Conservation (phyloP, 2,888 invertebrate species). For the Aleiodes leptofemur region DNA sequence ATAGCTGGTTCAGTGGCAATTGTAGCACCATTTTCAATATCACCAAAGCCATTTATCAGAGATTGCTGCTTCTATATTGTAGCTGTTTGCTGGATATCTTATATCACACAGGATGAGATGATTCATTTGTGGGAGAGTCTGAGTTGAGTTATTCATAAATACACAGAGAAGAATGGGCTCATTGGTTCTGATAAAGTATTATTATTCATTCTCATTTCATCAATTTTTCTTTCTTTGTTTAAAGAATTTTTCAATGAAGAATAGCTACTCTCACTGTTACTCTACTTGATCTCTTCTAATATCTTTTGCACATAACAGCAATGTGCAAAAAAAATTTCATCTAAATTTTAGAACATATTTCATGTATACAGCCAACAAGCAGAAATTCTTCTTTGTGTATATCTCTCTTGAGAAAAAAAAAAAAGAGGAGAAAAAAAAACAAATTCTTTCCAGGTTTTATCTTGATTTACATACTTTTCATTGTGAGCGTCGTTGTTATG, state of each 20-base stretch:
- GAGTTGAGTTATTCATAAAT: slow-evolving; percentile 62
- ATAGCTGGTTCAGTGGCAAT: slow-evolving; percentile 79
- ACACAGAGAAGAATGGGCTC: background rate
- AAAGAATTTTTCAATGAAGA: too few relatives aligned
- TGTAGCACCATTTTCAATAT: slow-evolving; percentile 76
- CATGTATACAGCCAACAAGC: too few relatives aligned
- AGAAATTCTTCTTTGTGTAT: too few relatives aligned
- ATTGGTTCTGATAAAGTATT: too few relatives aligned
- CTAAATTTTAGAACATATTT: too few relatives aligned
- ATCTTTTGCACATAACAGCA: too few relatives aligned
- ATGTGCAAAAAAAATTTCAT: too few relatives aligned
- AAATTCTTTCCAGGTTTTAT: slow-evolving; percentile 72
- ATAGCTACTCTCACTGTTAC: background rate
- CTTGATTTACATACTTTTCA: slow-evolving; percentile 75
- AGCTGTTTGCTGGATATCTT: slow-evolving; percentile 77
- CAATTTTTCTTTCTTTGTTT: slow-evolving; percentile 12
- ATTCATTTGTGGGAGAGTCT: slow-evolving; percentile 76
- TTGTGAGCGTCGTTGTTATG: slow-evolving; percentile 75
- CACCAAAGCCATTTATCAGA: slow-evolving; percentile 63
- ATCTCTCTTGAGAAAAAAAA: slow-evolving; percentile 17
- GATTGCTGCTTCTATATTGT: slow-evolving; percentile 68
- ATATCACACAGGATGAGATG: slow-evolving; percentile 74
- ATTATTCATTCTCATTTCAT: background rate
- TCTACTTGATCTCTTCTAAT: too few relatives aligned
- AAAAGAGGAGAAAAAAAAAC: too few relatives aligned